A percentile compares a stretch with the other conserved stretches of the same genome.
phyloP scores from a whole-genome alignment of 2,113 vertebrate genomes.

The Diphyllodes magnificus region DNA sequence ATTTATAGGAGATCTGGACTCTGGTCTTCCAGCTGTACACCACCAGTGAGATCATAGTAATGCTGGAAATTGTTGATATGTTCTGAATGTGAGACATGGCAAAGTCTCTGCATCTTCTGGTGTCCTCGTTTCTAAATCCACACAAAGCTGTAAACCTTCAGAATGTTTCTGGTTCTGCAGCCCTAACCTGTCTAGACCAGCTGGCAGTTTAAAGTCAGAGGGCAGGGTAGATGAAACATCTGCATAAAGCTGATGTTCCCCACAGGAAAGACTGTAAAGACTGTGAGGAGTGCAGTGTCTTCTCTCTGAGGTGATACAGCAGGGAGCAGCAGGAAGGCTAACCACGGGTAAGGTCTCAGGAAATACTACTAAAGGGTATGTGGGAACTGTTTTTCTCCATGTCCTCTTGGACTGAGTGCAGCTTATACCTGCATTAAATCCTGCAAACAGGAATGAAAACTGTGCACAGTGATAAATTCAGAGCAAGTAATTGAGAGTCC shows the following conservation, averaged over 20 bases:
- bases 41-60: not conserved
- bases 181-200: fast-evolving
- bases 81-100: not conserved
- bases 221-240: not conserved
- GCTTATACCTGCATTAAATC: not conserved
- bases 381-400: not conserved
- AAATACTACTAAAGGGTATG: not conserved
- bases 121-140: not conserved
- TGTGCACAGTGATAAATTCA: not conserved
- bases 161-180: not conserved
- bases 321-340: not conserved
- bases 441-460: not conserved
- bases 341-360: not conserved
- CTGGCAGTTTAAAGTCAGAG: not conserved
- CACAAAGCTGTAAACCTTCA: not conserved
- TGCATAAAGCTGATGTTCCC: not conserved
- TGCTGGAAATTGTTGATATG: not conserved
- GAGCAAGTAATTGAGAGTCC: not conserved
- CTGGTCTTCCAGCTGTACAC: not conserved
- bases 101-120: not conserved
- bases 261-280: not conserved
- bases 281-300: not conserved
- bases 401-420: not conserved
- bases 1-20: not conserved
- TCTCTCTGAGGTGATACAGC: not conserved